Base-by-base conservation (phyloP, 2,113 vertebrate genomes). In the Felis chaus region DNA sequence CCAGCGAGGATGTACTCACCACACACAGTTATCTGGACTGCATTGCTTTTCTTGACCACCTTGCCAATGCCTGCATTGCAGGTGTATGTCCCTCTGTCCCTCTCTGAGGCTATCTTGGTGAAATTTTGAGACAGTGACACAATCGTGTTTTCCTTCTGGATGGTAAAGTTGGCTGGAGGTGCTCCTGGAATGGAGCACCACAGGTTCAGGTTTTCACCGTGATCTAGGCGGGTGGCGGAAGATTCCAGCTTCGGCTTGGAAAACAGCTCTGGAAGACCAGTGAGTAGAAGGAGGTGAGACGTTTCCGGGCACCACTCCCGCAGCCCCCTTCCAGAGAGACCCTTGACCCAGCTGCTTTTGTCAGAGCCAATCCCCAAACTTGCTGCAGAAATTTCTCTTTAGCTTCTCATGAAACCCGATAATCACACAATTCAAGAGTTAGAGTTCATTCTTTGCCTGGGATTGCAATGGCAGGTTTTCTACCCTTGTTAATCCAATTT, bases 231-330 rank as follows among this genome's bases (percentile, higher is more conserved):
- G 10, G 8, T 33, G 78, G 95, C 21, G 1, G 92, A 89, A 76
- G 65, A 53, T 36, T 97, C 84, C 93, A 98, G 93, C 91, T 89
- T 91, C 0, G 98, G 98, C 65, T 95, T 98, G 85, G 98, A 86
- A 95, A 98, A 98, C 3, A 98, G 93, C 57, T 98, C 98, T 98
- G 97, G 71, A 95, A 96, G 39, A 89, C 31, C 78, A 96, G 29
- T 14, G 16, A 68, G n/a, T 18, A 29, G 81, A 39, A 89, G 45
- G 45, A 57, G 61, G 6, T 2, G 8, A 95, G 73, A 50, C 21
- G 9, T 84, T 65, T 73, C 93, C 48, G 82, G 71, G 13, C 16
- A 83, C 33, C 33, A 36, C 0, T 15, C 27, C 25, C 11, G 11
- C 18, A 36, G 4, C 8, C 66, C n/a, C 48, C 18, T 50, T 36